Percentiles rank a stretch among this genome's conserved stretches.
phyloP scores from a whole-genome alignment of 2,888 invertebrate genomes.

The Hipparchia semele region DNA sequence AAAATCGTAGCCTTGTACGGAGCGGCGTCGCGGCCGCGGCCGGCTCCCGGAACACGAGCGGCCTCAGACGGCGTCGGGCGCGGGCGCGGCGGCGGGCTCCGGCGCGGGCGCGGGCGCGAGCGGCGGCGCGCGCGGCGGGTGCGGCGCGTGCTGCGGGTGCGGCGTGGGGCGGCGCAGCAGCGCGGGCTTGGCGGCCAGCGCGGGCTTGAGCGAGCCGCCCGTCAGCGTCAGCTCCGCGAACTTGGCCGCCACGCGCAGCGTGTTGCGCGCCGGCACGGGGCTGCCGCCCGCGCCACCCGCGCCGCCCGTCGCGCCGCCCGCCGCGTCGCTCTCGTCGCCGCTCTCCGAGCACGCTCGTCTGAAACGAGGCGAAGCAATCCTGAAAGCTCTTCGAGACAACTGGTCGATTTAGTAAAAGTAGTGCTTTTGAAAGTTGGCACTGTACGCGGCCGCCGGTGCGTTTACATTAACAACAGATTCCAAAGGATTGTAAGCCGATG shows the following conservation, averaged over 20 bases:
- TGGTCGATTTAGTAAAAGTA: too few relatives aligned
- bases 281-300: slow-evolving; percentile 34
- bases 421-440: too few relatives aligned
- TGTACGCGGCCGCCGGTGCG: too few relatives aligned
- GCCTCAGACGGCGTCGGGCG: not conserved
- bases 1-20: too few relatives aligned
- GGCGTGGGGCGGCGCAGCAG: slow-evolving; percentile 83
- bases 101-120: slow-evolving; percentile 5
- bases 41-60: too few relatives aligned
- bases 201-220: slow-evolving; percentile 87
- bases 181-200: slow-evolving; percentile 91
- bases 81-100: slow-evolving; percentile 9
- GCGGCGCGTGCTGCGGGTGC: slow-evolving; percentile 51
- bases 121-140: slow-evolving; percentile 21
- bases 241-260: slow-evolving; percentile 85
- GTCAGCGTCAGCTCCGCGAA: slow-evolving; percentile 86
- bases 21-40: too few relatives aligned
- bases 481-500: too few relatives aligned
- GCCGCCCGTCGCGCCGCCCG: slow-evolving; percentile 32
- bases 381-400: too few relatives aligned
- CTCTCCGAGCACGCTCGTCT: slow-evolving; percentile 40
- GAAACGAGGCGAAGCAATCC: not conserved
- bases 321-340: slow-evolving; percentile 13
- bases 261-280: slow-evolving; percentile 81
- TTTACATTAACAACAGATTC: too few relatives aligned